A percentile compares a stretch with the other conserved stretches of the same genome.
Evolutionary conservation across 2,888 invertebrate species (phyloP).

Genomic region (Allolobophora icterica): DNA sequence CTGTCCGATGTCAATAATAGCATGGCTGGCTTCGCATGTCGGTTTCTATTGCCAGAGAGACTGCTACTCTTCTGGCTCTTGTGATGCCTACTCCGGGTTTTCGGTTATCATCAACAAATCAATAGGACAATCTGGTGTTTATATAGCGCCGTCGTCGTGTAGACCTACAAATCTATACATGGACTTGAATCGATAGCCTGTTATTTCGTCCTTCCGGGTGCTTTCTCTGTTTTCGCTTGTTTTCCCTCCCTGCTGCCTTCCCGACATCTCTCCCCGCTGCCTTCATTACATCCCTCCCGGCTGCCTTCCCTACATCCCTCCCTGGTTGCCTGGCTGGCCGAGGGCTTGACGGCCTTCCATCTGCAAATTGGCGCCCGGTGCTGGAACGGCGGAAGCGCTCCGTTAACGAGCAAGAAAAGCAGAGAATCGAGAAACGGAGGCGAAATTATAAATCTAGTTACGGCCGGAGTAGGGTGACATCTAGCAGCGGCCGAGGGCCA

Average conservation of each 20-base stretch:
- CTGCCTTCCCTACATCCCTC: too few relatives aligned
- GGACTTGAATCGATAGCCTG: background rate
- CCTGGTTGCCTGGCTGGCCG: background rate
- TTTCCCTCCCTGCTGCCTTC: background rate
- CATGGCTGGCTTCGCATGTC: too few relatives aligned
- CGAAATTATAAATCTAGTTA: background rate
- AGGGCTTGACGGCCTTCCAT: background rate
- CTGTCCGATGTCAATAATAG: background rate
- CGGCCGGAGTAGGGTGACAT: background rate
- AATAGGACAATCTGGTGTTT: background rate
- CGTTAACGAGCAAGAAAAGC: slow-evolving; percentile 1
- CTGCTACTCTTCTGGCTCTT: background rate
- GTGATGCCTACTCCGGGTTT: background rate
- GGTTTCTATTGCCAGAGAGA: background rate
- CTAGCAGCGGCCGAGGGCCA: background rate
- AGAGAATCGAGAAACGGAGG: background rate
- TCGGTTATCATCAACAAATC: background rate
- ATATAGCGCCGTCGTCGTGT: background rate
- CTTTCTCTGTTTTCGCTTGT: too few relatives aligned
- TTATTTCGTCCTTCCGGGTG: background rate
- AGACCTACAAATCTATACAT: background rate
- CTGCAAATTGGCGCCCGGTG: background rate
- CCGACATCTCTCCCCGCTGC: background rate
- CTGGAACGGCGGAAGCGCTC: background rate
- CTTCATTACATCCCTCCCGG: background rate